phyloP scores from a whole-genome alignment of 2,113 vertebrate species.

The Stegostoma tigrinum region DNA sequence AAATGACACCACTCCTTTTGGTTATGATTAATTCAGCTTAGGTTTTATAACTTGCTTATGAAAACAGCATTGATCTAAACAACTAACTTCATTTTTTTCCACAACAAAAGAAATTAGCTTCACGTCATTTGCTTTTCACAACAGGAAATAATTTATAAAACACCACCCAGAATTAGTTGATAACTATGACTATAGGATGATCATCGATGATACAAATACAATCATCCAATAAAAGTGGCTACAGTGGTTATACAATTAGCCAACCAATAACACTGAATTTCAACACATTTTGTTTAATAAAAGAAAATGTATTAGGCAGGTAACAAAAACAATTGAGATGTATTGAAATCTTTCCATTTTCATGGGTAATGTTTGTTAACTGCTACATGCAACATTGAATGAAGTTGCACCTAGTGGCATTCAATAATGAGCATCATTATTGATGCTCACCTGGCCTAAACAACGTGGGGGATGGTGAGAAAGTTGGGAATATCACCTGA shows the following conservation, averaged over 20 bases:
- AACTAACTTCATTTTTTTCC: not conserved
- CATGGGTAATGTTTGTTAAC: not conserved
- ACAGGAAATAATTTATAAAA: constrained; percentile 27
- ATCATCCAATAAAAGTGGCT: not conserved
- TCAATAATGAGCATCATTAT: not conserved
- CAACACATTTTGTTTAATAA: not conserved
- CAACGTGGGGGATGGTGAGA: no score
- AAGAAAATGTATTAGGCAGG: not conserved
- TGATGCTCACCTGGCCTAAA: not conserved
- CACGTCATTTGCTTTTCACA: not conserved
- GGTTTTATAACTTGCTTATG: constrained; percentile 80
- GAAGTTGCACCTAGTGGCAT: not conserved
- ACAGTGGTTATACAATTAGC: not conserved
- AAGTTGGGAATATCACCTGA: no score
- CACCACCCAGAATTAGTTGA: not conserved
- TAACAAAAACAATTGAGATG: not conserved
- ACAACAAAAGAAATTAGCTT: not conserved
- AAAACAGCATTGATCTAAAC: constrained; percentile 44
- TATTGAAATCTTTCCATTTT: not conserved
- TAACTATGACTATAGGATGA: not conserved
- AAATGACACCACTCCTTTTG: constrained; percentile 70
- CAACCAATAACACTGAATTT: not conserved
- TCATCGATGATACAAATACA: not conserved
- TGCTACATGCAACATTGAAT: not conserved
- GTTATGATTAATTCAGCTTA: constrained; percentile 84